Evolutionary conservation across 64 coral and sea anemone species (phyloP), one percentile per base, ranked within the genome.

Genomic region (Pachyseris speciosa): DNA sequence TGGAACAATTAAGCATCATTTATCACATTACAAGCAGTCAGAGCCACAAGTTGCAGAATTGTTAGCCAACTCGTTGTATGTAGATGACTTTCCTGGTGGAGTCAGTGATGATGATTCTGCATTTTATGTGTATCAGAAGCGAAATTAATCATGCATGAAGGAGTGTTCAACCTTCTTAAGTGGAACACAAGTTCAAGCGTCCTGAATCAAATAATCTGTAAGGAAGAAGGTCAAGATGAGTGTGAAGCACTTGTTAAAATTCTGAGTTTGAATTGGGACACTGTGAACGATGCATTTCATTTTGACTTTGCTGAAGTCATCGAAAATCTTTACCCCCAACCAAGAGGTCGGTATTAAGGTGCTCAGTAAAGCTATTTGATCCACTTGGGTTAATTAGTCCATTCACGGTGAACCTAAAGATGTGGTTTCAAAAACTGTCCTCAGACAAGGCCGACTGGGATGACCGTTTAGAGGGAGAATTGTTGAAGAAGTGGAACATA

Each of bases 151-250:
- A 91, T 91, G 88, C 22, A 36, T 9, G 72, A 90, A 50, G 94
- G 88, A 51, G 88, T 87, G 7, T 87, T 95, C 28, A 91, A 95
- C 44, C 74, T 95, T 3, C 52, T 71, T 10, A 91, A 91, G 26
- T 91, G 74, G 88, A 63, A 87, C 33, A 20, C 87, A 16, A 91
- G 79, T 40, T 91, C 83, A 1, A 11, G 5, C 4, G 31, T 24
- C 20, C 30, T 94, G 22, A 17, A 29, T 36, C 49, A 86, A 25
- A 74, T 28, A 67, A 70, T 53, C 26, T 4, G 48, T 24, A 72
- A n/a, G 7, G 72, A 45, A 75, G 22, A 22, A 26, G 2, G 9
- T 10, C 37, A 75, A 48, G 13, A 26, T 41, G 72, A 48, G 25
- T 24, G 1, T 75, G 1, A 45, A 45, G 5, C 25, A 66, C 2